Conservation (phyloP, 2,888 invertebrate species). For the Malthinus seriepunctatus region DNA sequence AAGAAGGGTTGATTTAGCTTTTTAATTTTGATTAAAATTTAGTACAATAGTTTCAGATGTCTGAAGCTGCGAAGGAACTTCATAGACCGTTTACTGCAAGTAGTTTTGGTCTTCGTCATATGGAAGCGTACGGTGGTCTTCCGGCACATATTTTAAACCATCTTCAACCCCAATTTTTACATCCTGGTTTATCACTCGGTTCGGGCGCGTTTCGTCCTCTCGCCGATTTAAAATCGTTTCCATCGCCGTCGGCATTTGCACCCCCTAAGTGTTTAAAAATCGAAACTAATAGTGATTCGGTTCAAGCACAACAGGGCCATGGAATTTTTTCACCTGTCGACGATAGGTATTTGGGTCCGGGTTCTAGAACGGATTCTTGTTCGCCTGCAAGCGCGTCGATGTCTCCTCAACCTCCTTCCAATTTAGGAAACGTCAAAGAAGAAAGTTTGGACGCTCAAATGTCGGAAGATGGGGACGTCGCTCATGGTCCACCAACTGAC, state of each 20-base stretch:
- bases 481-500: slow-evolving; percentile 49
- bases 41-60: slow-evolving; percentile 50
- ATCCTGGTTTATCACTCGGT: slow-evolving; percentile 66
- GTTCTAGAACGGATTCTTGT: slow-evolving; percentile 62
- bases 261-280: slow-evolving; percentile 68
- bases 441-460: slow-evolving; percentile 63
- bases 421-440: slow-evolving; percentile 52
- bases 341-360: slow-evolving; percentile 52
- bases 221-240: slow-evolving; percentile 60
- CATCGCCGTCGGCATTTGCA: slow-evolving; percentile 68
- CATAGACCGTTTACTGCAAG: slow-evolving; percentile 68
- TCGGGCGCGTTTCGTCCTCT: slow-evolving; percentile 64
- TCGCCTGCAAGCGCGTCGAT: slow-evolving; percentile 65
- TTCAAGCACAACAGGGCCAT: slow-evolving; percentile 46
- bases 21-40: slow-evolving; percentile 5
- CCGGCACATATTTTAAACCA: slow-evolving; percentile 71
- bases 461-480: slow-evolving; percentile 62
- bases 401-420: slow-evolving; percentile 50
- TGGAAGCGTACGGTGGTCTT: slow-evolving; percentile 64
- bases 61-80: slow-evolving; percentile 64
- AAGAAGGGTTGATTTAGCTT: slow-evolving; percentile 20
- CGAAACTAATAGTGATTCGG: slow-evolving; percentile 51
- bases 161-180: slow-evolving; percentile 72
- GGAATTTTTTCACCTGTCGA: slow-evolving; percentile 53
- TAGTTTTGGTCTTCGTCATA: slow-evolving; percentile 58